These are phyloP conservation scores for Brachyrhaphis roseni DNA, from an alignment of 2,797 vertebrate species.

Conservation along the genomic window DNA sequence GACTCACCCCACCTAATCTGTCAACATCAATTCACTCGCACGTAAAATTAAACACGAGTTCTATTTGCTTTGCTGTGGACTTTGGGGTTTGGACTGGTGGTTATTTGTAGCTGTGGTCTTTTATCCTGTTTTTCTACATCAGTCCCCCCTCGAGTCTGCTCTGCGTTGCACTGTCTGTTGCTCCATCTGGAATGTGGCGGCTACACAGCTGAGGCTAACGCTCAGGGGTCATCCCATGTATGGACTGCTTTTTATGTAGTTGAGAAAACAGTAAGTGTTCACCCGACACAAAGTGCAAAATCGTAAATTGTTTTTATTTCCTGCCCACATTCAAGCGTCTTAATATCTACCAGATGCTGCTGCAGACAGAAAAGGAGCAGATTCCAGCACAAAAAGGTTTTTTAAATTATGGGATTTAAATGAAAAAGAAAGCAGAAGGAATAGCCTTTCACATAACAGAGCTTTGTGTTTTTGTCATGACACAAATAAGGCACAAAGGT, in stretches of 20 bases:
- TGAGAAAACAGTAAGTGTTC: constrained; percentile 60
- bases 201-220: constrained; percentile 41
- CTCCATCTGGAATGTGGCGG: constrained; percentile 62
- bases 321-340: constrained; percentile 57
- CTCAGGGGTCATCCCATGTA: constrained; percentile 42
- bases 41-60: constrained; percentile 67
- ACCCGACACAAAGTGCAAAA: constrained; percentile 63
- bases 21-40: constrained; percentile 56
- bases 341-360: constrained; percentile 75
- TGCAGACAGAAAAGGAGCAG: constrained; percentile 45
- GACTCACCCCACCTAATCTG: constrained; percentile 66
- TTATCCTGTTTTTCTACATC: constrained; percentile 40
- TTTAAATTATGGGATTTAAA: background rate
- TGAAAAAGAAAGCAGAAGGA: constrained; percentile 26
- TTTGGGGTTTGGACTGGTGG: constrained; percentile 44
- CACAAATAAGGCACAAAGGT: background rate
- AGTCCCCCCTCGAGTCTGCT: constrained; percentile 19
- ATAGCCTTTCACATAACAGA: background rate
- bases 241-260: constrained; percentile 46
- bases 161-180: constrained; percentile 34
- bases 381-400: background rate
- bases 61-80: constrained; percentile 38
- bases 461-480: background rate
- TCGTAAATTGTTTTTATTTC: constrained; percentile 66
- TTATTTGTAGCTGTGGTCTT: constrained; percentile 53